A percentile compares a stretch with the other conserved stretches of the same genome.
Evolutionary conservation across 2,797 vertebrate genomes (phyloP).

Genomic region (Antennarius maculatus): DNA sequence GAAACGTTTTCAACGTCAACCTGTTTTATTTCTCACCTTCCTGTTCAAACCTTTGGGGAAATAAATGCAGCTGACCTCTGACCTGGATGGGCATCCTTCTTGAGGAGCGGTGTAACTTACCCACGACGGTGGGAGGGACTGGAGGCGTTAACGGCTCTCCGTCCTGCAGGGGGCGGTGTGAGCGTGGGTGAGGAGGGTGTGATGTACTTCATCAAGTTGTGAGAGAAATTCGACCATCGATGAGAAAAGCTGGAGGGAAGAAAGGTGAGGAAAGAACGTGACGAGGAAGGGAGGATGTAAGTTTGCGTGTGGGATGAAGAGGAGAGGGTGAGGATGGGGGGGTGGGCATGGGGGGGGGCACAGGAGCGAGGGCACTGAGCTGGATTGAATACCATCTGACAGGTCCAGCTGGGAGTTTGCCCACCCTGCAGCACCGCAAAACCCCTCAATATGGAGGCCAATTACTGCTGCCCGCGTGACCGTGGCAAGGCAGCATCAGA

Average conservation of each 20-base stretch:
- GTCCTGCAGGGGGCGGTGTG: constrained; percentile 3
- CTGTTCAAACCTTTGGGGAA: neutral
- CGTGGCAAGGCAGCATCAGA: constrained; percentile 81
- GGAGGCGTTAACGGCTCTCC: too few relatives aligned
- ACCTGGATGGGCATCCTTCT: neutral
- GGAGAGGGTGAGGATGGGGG: constrained; percentile 39
- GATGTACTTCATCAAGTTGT: constrained; percentile 77
- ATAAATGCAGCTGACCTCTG: constrained; percentile 7
- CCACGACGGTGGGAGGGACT: too few relatives aligned
- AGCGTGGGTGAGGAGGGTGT: constrained; percentile 69
- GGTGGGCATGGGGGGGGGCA: constrained; percentile 46
- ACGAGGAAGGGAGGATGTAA: constrained; percentile 44
- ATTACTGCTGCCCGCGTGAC: constrained; percentile 86
- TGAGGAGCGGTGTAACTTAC: too few relatives aligned
- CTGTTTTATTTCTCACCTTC: too few relatives aligned
- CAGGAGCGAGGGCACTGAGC: constrained; percentile 81
- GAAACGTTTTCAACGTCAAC: too few relatives aligned
- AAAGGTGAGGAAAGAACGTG: constrained; percentile 55
- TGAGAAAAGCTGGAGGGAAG: constrained; percentile 55
- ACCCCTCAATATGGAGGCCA: constrained; percentile 87
- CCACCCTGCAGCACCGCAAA: constrained; percentile 83
- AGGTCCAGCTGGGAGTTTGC: constrained; percentile 86
- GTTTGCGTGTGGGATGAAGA: constrained; percentile 55
- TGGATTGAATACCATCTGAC: constrained; percentile 87
- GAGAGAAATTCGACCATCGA: constrained; percentile 69